A percentile compares a stretch with the other conserved stretches of the same genome.
Evolutionary conservation across 2,797 vertebrate genomes (phyloP).

Genomic region (Pelobates cultripes): DNA sequence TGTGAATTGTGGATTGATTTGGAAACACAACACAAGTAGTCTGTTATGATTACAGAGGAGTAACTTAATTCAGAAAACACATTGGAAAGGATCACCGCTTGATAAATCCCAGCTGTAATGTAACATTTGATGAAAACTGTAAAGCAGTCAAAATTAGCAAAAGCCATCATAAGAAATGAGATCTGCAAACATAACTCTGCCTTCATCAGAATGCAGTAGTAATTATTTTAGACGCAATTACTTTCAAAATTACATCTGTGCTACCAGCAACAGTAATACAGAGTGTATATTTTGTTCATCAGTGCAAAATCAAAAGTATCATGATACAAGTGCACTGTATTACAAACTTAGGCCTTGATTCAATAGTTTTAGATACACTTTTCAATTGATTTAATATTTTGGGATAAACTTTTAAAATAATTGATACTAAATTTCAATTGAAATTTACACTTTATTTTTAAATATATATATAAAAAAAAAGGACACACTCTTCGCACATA

Average conservation of each 20-base stretch:
- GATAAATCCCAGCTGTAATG: conserved; percentile 37
- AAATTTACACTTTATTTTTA: too few species aligned
- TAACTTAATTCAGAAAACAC: background rate
- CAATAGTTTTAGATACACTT: too few species aligned
- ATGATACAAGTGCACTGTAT: too few species aligned
- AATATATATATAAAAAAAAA: too few species aligned
- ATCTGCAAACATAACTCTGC: conserved; percentile 3
- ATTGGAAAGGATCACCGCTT: background rate
- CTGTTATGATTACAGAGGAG: too few species aligned
- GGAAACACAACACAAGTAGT: background rate
- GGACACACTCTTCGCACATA: too few species aligned
- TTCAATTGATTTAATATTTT: too few species aligned
- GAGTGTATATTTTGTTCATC: background rate
- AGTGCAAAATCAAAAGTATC: conserved; percentile 14
- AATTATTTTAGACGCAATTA: conserved; percentile 51
- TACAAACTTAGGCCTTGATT: too few species aligned
- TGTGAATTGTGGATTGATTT: background rate
- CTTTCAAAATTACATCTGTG: conserved; percentile 37
- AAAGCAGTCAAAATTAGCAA: conserved; percentile 44
- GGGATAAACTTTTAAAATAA: too few species aligned
- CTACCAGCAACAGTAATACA: conserved; percentile 8
- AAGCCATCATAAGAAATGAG: conserved; percentile 24
- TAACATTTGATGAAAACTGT: conserved; percentile 46
- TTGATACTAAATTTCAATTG: too few species aligned
- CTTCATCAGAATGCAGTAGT: conserved; percentile 27